Conservation (phyloP, 2,113 vertebrate genomes). For the Ammospiza nelsoni region DNA sequence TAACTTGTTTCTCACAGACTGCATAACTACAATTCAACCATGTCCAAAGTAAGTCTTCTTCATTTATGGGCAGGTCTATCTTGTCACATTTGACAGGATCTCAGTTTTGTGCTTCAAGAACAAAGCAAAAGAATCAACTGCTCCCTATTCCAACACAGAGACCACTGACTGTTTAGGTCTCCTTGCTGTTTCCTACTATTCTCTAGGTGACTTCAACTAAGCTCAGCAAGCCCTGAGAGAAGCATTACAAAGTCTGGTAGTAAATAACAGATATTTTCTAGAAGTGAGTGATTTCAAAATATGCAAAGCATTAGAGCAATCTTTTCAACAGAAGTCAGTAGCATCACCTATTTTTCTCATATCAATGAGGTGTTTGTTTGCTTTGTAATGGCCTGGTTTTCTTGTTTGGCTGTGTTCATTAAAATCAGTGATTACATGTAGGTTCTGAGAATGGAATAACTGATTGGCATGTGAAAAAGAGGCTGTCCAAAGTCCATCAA, state of each 20-base stretch:
- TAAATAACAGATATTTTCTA: background rate
- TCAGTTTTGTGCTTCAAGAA: background rate
- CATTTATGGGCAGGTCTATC: background rate
- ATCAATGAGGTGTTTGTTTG: background rate
- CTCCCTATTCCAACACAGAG: background rate
- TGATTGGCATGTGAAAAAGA: background rate
- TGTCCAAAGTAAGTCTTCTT: background rate
- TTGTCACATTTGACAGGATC: background rate
- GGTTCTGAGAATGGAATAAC: background rate
- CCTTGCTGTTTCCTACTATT: background rate
- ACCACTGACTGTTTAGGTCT: background rate
- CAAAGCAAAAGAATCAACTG: background rate
- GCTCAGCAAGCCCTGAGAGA: background rate
- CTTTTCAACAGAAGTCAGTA: background rate
- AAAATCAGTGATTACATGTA: background rate
- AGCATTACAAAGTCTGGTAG: background rate
- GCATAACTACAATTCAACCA: background rate
- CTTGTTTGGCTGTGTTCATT: conserved; percentile 10
- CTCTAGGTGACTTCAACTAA: background rate
- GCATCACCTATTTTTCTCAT: background rate
- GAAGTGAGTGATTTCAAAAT: background rate
- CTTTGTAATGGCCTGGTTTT: background rate
- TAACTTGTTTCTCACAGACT: background rate
- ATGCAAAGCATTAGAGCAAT: background rate
- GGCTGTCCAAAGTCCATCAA: background rate